Evolutionary conservation across 2,888 invertebrate genomes (phyloP).

Genomic region (Sepiola atlantica): DNA sequence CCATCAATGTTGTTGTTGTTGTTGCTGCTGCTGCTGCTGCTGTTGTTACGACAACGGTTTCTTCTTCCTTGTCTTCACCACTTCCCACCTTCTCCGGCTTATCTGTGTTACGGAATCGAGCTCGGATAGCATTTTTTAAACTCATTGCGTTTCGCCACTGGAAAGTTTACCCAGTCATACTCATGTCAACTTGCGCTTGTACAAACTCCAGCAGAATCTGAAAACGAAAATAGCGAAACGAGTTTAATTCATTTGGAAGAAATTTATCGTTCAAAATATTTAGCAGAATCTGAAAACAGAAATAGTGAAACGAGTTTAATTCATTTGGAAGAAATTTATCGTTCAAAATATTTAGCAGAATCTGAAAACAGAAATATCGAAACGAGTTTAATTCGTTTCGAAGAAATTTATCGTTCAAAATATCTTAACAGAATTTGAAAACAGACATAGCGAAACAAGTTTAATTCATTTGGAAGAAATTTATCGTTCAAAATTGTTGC

Average conservation of each 20-base stretch:
- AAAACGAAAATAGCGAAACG: background rate
- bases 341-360: background rate
- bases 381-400: background rate
- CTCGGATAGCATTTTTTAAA: conserved; percentile 44
- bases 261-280: background rate
- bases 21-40: conserved; percentile 8
- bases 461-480: background rate
- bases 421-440: background rate
- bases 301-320: background rate
- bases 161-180: background rate
- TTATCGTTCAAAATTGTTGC: background rate
- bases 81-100: background rate
- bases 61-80: conserved; percentile 43
- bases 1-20: background rate
- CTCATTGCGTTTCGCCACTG: conserved; percentile 44
- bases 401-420: background rate
- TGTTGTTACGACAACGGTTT: background rate
- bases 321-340: background rate
- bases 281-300: background rate
- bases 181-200: background rate
- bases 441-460: background rate
- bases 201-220: background rate
- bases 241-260: background rate
- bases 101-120: conserved; percentile 45
- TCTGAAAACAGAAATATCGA: background rate